These are phyloP conservation scores for Trichonephila clavipes DNA, from an alignment of 1,140 invertebrate genomes.

Conservation along the genomic window DNA sequence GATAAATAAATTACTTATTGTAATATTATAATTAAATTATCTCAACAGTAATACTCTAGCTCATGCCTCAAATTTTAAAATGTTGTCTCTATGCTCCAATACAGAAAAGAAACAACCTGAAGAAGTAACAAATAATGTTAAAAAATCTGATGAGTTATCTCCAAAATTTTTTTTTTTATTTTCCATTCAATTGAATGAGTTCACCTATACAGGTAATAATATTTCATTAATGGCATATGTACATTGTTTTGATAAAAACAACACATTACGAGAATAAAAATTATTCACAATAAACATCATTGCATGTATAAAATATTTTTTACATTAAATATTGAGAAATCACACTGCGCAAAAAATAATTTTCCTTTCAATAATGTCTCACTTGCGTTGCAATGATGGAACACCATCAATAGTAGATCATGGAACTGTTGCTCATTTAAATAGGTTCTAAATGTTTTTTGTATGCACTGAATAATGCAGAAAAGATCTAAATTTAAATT, in stretches of 20 bases:
- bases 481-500: too few species aligned
- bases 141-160: too few species aligned
- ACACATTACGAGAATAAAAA: neutral
- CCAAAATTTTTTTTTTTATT: neutral
- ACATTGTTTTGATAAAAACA: neutral
- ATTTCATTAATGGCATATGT: neutral
- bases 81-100: too few species aligned
- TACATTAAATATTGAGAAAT: neutral
- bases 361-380: conserved; percentile 79
- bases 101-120: too few species aligned
- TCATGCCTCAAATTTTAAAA: too few species aligned
- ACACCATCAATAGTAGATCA: conserved; percentile 79
- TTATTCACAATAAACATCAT: neutral
- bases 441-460: conserved; percentile 73
- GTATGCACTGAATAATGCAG: conserved; percentile 37
- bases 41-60: too few species aligned
- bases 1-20: too few species aligned
- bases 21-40: too few species aligned
- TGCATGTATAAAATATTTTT: neutral
- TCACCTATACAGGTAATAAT: neutral
- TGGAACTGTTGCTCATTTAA: conserved; percentile 78
- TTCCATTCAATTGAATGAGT: neutral
- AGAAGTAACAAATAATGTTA: too few species aligned
- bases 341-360: conserved; percentile 6
- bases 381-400: conserved; percentile 79